Percentiles rank a stretch among this genome's conserved stretches.
These are phyloP conservation scores for Centropristis striata DNA, from an alignment of 2,113 vertebrate genomes.

Conservation along the genomic window DNA sequence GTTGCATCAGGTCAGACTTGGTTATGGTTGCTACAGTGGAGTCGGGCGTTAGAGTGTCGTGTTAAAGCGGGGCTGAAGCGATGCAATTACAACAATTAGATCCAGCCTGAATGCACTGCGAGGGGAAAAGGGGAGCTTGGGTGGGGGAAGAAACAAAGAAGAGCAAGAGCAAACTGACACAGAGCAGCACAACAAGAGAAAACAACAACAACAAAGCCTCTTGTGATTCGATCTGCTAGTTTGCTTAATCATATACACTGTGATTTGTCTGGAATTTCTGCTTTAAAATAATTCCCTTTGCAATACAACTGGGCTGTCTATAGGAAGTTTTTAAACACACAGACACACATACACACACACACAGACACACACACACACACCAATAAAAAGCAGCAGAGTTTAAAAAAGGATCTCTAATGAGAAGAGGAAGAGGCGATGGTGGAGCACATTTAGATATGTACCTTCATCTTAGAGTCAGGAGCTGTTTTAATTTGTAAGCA, in stretches of 20 bases:
- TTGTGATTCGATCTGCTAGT: conserved; percentile 72
- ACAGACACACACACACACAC: neutral
- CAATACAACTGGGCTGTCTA: conserved; percentile 70
- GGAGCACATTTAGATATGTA: conserved; percentile 80
- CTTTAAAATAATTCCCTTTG: conserved; percentile 83
- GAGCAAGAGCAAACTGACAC: conserved; percentile 23
- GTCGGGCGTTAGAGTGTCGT: neutral
- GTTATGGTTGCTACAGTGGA: conserved; percentile 29
- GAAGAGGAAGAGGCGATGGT: conserved; percentile 75
- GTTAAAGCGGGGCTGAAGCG: conserved; percentile 41
- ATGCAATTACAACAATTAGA: conserved; percentile 78
- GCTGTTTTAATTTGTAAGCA: conserved; percentile 91
- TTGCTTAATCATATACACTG: conserved; percentile 83
- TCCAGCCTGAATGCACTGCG: conserved; percentile 39
- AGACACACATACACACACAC: neutral
- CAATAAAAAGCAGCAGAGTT: conserved; percentile 66
- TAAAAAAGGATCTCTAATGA: conserved; percentile 80
- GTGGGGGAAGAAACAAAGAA: conserved; percentile 7
- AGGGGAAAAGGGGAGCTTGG: neutral
- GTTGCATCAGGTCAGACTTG: conserved; percentile 19
- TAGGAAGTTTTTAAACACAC: conserved; percentile 38
- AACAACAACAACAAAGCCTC: conserved; percentile 76
- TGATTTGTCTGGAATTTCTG: conserved; percentile 78
- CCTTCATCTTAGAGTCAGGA: conserved; percentile 84
- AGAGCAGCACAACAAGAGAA: conserved; percentile 59